Percentiles rank a stretch among this genome's conserved stretches.
These are phyloP conservation scores for Acipenser oxyrinchus DNA, from an alignment of 2,797 vertebrate species.

Conservation along the genomic window DNA sequence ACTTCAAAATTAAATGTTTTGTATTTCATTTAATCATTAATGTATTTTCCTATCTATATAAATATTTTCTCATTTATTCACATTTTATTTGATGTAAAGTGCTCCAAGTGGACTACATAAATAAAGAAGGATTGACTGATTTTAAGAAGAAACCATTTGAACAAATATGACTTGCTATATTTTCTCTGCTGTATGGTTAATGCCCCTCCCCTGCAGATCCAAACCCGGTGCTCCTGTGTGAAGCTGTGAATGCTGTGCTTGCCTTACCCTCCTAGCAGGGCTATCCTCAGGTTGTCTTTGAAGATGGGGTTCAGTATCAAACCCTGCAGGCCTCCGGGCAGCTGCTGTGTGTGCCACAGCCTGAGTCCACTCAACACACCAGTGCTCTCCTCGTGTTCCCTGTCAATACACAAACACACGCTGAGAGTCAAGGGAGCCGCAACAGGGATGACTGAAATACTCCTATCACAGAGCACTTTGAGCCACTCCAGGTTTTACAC, in stretches of 20 bases:
- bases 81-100: too few species aligned
- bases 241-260: neutral
- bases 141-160: neutral
- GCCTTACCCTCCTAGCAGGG: slow-evolving; percentile 77
- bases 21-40: too few species aligned
- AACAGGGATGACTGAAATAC: neutral
- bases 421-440: neutral
- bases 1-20: too few species aligned
- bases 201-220: neutral
- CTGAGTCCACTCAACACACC: slow-evolving; percentile 71
- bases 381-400: slow-evolving; percentile 78
- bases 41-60: too few species aligned
- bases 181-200: neutral
- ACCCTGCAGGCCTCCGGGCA: slow-evolving; percentile 83
- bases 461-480: neutral
- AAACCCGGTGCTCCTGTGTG: neutral
- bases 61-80: too few species aligned
- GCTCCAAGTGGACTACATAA: neutral
- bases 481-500: neutral
- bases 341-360: slow-evolving; percentile 80
- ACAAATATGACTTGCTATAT: too few species aligned
- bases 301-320: slow-evolving; percentile 78
- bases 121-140: neutral
- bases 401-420: slow-evolving; percentile 22
- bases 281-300: slow-evolving; percentile 79